Base-by-base conservation (phyloP, 2,888 invertebrate genomes). In the Tetragonisca angustula region DNA sequence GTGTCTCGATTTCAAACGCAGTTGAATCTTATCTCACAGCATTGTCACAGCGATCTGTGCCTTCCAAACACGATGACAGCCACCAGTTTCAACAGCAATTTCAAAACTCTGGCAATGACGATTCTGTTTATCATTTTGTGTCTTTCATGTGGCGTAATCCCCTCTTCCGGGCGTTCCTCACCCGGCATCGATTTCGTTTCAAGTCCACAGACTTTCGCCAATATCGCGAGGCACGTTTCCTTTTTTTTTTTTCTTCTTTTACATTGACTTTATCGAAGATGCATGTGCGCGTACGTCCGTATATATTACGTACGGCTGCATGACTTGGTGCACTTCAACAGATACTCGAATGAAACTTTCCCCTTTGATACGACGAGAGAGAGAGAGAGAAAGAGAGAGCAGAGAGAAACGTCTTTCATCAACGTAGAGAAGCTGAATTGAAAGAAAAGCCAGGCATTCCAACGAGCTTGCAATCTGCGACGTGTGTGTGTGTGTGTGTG, bases 341-440 rank as follows among this genome's bases (percentile, higher is more conserved):
- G 56, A 81, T 69, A 78, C 73, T 81, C 73, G 78, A 59, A 78
- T 73, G 81, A 78, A 81, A 81, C 69, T 78, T 73, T 69, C 43
- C 50, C 72, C 64, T 36, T 36, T 36, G 43, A 56, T 19, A 56
- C 71, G 49, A 71, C 65, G 68, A 70, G 24, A 52, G 73, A 36
- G 0, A 36, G 6, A 32, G 32, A 32, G 32, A 32, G 32, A 32
- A 3, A 32, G 36, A 36, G 0, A 62, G 69, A 56, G 68, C 43
- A 54, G 61, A 56, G 78, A 56, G 68, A 68, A 71, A 62, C 72
- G 72, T 81, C 65, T 81, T 78, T 78, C 72, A 77, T 73, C 78
- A 73, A 50, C 50, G 69, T 73, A 73, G 59, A 61, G n/a, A 19
- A 24, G 50, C 52, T 24, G 72, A 71, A 43, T 67, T 61, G 68